These are phyloP conservation scores for Drosophila mayaguana DNA, from an alignment of 2,888 invertebrate species.

Conservation along the genomic window DNA sequence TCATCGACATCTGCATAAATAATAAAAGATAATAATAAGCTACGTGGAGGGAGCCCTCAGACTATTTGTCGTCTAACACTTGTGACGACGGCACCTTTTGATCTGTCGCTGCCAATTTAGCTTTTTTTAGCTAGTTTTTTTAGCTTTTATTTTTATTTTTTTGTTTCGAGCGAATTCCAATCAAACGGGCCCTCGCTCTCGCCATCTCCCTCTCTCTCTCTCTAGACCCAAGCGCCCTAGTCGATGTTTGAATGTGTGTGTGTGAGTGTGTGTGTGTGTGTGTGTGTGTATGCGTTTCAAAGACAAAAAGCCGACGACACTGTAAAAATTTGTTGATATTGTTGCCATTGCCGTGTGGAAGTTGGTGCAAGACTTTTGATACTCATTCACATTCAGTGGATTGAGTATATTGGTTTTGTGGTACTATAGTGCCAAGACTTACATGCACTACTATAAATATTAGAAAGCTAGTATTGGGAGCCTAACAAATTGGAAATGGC, in stretches of 20 bases:
- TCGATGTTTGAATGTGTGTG: slow-evolving; percentile 24
- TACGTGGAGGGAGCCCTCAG: slow-evolving; percentile 43
- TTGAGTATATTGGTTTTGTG: too few relatives aligned
- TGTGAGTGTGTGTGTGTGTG: slow-evolving; percentile 18
- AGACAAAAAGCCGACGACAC: slow-evolving; percentile 67
- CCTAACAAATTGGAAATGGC: too few relatives aligned
- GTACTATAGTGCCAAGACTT: too few relatives aligned
- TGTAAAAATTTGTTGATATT: slow-evolving; percentile 71
- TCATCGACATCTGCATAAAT: slow-evolving; percentile 70
- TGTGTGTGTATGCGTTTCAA: slow-evolving; percentile 49
- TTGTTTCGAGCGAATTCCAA: slow-evolving; percentile 67
- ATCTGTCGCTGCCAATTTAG: slow-evolving; percentile 70
- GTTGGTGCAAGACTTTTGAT: slow-evolving; percentile 39
- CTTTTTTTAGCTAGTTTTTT: slow-evolving; percentile 32
- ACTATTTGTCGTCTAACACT: slow-evolving; percentile 73
- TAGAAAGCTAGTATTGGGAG: too few relatives aligned
- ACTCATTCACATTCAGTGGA: too few relatives aligned
- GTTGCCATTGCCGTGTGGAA: slow-evolving; percentile 17
- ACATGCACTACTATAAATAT: too few relatives aligned
- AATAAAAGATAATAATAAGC: slow-evolving; percentile 31
- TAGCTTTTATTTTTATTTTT: slow-evolving; percentile 4
- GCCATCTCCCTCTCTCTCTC: not conserved
- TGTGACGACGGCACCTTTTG: slow-evolving; percentile 73
- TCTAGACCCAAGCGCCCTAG: not conserved
- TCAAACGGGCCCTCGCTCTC: slow-evolving; percentile 49